Evolutionary conservation across 2,888 invertebrate species (phyloP).

Genomic region (Mimumesa dahlbomi): DNA sequence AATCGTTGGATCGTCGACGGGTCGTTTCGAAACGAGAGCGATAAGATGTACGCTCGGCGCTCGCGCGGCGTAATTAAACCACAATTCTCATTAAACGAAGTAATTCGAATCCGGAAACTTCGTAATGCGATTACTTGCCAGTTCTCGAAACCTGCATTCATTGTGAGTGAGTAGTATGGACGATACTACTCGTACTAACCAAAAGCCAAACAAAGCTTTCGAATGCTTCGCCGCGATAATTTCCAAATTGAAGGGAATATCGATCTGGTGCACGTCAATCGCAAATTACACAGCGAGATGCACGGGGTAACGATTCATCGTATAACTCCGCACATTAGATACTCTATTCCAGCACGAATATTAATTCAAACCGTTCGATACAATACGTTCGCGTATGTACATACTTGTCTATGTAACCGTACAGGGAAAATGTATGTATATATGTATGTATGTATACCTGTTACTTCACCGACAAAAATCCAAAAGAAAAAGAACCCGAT

Average conservation of each 20-base stretch:
- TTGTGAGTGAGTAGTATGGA: background rate
- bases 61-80: slow-evolving; percentile 19
- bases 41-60: slow-evolving; percentile 29
- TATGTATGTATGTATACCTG: no score
- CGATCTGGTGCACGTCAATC: background rate
- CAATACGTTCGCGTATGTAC: background rate
- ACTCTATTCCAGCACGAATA: no score
- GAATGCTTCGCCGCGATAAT: slow-evolving; percentile 21
- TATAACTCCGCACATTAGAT: no score
- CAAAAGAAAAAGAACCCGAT: no score
- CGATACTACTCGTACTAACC: background rate
- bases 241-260: background rate
- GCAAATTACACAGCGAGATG: background rate
- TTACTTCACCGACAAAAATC: no score
- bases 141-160: background rate
- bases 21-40: background rate
- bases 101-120: slow-evolving; percentile 8
- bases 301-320: no score
- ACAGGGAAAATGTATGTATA: no score
- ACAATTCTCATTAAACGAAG: slow-evolving; percentile 13
- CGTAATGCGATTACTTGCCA: slow-evolving; percentile 5
- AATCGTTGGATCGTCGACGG: no score
- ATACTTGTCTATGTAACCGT: no score
- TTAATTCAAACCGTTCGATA: no score
- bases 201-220: slow-evolving; percentile 18